phyloP scores from a whole-genome alignment of 2,888 invertebrate genomes.

The Diaperis boleti region DNA sequence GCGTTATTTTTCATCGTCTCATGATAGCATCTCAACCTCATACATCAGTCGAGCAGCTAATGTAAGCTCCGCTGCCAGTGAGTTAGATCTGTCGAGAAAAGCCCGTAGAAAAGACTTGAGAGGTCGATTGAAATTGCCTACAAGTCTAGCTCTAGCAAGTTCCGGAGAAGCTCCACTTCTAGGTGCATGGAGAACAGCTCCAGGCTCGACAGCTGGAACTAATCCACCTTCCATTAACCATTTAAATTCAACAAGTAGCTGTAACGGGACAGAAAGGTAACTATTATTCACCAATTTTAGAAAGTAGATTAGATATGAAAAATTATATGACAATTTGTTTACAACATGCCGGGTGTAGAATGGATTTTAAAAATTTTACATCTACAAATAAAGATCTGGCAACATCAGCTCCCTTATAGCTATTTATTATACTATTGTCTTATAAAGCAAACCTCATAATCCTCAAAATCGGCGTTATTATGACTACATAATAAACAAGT shows the following conservation, averaged over 20 bases:
- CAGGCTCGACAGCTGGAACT: constrained; percentile 69
- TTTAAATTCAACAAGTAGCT: constrained; percentile 72
- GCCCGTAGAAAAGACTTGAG: constrained; percentile 75
- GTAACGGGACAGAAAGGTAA: constrained; percentile 78
- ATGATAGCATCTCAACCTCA: constrained; percentile 78
- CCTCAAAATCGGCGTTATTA: too few species aligned
- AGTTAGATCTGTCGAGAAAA: constrained; percentile 82
- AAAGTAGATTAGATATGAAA: too few species aligned
- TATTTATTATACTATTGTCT: too few species aligned
- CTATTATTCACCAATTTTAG: too few species aligned
- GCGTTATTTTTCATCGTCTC: constrained; percentile 77
- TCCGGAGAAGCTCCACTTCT: constrained; percentile 82
- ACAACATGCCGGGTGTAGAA: too few species aligned
- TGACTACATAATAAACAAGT: too few species aligned
- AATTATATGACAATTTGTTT: too few species aligned
- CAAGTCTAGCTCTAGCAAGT: constrained; percentile 73
- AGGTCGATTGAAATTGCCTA: constrained; percentile 73
- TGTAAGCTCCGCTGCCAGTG: constrained; percentile 77
- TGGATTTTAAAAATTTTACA: too few species aligned
- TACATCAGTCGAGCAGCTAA: constrained; percentile 71
- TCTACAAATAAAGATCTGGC: too few species aligned
- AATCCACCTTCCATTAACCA: constrained; percentile 73
- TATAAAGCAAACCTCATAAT: too few species aligned
- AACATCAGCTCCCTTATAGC: too few species aligned
- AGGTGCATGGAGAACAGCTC: constrained; percentile 73